Conservation (phyloP, 2,797 vertebrate genomes). For the Acrossocheilus fasciatus region DNA sequence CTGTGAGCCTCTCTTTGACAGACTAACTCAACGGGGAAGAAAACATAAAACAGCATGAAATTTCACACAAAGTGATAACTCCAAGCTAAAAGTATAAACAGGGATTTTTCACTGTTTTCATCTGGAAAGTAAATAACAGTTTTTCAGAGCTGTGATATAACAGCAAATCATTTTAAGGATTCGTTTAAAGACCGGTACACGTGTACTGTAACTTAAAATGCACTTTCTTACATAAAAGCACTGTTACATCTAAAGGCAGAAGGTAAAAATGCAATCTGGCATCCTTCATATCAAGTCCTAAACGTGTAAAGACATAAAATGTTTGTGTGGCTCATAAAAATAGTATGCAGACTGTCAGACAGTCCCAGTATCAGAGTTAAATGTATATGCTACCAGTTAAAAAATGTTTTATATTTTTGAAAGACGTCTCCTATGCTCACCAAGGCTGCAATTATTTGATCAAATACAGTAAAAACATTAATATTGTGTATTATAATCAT, state of each 20-base stretch:
- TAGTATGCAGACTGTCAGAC: background rate
- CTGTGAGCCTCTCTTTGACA: slow-evolving; percentile 4
- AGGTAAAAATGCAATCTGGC: slow-evolving; percentile 20
- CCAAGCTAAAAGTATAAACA: slow-evolving; percentile 22
- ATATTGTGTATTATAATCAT: too few species aligned
- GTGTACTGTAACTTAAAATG: background rate
- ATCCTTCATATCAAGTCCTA: background rate
- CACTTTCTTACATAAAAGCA: background rate
- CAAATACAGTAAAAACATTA: too few species aligned
- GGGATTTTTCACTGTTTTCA: slow-evolving; percentile 7
- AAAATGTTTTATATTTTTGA: background rate
- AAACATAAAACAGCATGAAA: slow-evolving; percentile 33
- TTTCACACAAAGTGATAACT: background rate
- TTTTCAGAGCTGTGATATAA: slow-evolving; percentile 12
- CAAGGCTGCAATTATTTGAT: too few species aligned
- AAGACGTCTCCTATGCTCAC: background rate
- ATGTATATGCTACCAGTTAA: background rate
- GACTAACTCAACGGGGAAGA: background rate
- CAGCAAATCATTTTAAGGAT: slow-evolving; percentile 9
- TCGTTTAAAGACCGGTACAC: too few species aligned
- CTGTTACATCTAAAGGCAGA: background rate
- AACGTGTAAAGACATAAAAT: background rate
- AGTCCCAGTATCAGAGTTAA: background rate
- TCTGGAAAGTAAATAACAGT: background rate
- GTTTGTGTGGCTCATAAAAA: slow-evolving; percentile 14